These are phyloP conservation scores for Lampropteryx suffumata DNA, from an alignment of 2,888 invertebrate genomes.

Conservation along the genomic window DNA sequence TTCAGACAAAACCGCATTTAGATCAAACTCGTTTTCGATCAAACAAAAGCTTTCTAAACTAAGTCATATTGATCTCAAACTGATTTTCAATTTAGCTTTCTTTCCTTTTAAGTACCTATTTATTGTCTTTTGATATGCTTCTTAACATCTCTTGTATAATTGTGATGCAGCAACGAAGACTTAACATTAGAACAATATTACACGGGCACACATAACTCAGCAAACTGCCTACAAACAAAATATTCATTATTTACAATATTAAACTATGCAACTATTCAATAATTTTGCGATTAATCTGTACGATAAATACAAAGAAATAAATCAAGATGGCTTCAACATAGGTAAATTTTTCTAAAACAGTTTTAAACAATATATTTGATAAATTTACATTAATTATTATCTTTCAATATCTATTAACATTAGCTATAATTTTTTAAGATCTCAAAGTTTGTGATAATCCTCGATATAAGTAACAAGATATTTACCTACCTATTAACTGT, in stretches of 20 bases:
- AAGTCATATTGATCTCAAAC: too few species aligned
- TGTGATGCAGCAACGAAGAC: slow-evolving; percentile 49
- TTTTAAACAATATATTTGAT: slow-evolving; percentile 69
- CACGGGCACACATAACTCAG: slow-evolving; percentile 73
- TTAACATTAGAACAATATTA: slow-evolving; percentile 47
- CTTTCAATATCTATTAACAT: slow-evolving; percentile 79
- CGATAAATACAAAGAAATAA: slow-evolving; percentile 67
- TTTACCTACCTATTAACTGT: slow-evolving; percentile 76
- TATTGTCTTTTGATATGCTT: slow-evolving; percentile 26
- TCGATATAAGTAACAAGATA: slow-evolving; percentile 79
- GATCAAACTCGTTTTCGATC: too few species aligned
- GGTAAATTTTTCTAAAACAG: slow-evolving; percentile 83
- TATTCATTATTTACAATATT: slow-evolving; percentile 69
- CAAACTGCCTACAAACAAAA: slow-evolving; percentile 70
- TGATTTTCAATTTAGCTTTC: too few species aligned
- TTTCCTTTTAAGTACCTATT: too few species aligned
- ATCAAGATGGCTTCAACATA: slow-evolving; percentile 75
- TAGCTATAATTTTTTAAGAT: slow-evolving; percentile 80
- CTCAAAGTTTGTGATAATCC: slow-evolving; percentile 76
- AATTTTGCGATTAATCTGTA: slow-evolving; percentile 66
- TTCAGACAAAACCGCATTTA: too few species aligned
- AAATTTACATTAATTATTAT: slow-evolving; percentile 74
- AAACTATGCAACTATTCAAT: slow-evolving; percentile 71
- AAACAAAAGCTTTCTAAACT: too few species aligned
- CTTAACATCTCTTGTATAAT: slow-evolving; percentile 18